Evolutionary conservation across 2,113 vertebrate species (phyloP).

Genomic region (Telmatochromis brachygnathus): DNA sequence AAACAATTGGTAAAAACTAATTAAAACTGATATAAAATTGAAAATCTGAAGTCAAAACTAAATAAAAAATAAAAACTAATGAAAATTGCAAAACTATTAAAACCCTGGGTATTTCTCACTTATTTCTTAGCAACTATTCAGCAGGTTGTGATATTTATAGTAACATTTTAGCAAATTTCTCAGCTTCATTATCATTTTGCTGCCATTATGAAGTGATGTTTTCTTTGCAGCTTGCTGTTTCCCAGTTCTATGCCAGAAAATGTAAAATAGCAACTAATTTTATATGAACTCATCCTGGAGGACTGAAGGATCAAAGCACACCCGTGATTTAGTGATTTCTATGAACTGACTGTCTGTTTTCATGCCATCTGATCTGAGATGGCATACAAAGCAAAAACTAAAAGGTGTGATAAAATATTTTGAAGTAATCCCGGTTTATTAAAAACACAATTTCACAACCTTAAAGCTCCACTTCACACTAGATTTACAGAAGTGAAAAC

Average conservation of each 20-base stretch:
- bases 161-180: neutral
- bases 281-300: neutral
- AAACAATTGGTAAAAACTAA: too few species aligned
- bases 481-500: constrained; percentile 10
- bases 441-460: constrained; percentile 37
- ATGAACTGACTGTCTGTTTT: neutral
- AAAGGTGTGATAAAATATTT: constrained; percentile 4
- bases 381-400: constrained; percentile 19
- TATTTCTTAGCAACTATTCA: neutral
- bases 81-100: too few species aligned
- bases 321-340: neutral
- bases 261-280: neutral
- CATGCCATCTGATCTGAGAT: neutral
- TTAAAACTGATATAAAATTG: too few species aligned
- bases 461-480: constrained; percentile 52
- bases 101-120: accelerated
- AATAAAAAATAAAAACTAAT: too few species aligned
- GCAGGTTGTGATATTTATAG: neutral
- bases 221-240: neutral
- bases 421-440: constrained; percentile 28
- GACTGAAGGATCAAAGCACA: neutral
- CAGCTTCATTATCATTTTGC: neutral
- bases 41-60: too few species aligned
- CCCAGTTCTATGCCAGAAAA: neutral
- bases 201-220: neutral